Evolutionary conservation across 2,888 invertebrate species (phyloP).

Genomic region (Pammene aurita): DNA sequence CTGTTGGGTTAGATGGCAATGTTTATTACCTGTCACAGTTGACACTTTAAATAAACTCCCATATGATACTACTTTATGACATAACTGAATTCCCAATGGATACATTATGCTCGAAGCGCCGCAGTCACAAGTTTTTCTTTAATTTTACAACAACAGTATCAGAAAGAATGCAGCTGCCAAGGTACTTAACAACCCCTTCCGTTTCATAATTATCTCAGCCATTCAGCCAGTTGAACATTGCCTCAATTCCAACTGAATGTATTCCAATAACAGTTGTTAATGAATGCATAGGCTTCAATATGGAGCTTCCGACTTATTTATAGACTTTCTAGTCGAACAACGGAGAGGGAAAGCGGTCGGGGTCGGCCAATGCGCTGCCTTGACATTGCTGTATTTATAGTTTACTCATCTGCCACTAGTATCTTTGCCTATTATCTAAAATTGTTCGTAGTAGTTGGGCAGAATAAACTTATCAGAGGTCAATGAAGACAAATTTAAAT

Average conservation of each 20-base stretch:
- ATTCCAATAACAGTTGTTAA: constrained; percentile 32
- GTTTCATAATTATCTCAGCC: constrained; percentile 21
- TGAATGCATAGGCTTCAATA: constrained; percentile 44
- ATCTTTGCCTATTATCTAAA: constrained; percentile 55
- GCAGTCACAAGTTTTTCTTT: neutral
- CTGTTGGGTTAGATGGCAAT: too few species aligned
- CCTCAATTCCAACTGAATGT: constrained; percentile 14
- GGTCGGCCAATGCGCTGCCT: constrained; percentile 67
- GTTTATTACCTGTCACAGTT: too few species aligned
- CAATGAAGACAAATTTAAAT: too few species aligned
- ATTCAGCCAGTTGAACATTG: constrained; percentile 12
- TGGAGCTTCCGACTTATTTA: constrained; percentile 54
- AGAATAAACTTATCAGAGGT: neutral
- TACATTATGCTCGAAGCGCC: neutral
- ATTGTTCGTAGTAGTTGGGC: constrained; percentile 5
- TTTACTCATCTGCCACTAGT: constrained; percentile 60
- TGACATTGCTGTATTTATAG: constrained; percentile 79
- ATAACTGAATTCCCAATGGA: neutral
- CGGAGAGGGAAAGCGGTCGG: constrained; percentile 65
- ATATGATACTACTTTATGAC: too few species aligned
- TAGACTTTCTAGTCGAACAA: constrained; percentile 42
- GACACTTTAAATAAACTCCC: too few species aligned
- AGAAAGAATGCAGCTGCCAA: neutral
- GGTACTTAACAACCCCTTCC: constrained; percentile 3
- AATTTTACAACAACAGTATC: neutral